Evolutionary conservation across 2,888 invertebrate genomes (phyloP), one percentile per base, ranked within the genome.

Genomic region (Baccha elongata): DNA sequence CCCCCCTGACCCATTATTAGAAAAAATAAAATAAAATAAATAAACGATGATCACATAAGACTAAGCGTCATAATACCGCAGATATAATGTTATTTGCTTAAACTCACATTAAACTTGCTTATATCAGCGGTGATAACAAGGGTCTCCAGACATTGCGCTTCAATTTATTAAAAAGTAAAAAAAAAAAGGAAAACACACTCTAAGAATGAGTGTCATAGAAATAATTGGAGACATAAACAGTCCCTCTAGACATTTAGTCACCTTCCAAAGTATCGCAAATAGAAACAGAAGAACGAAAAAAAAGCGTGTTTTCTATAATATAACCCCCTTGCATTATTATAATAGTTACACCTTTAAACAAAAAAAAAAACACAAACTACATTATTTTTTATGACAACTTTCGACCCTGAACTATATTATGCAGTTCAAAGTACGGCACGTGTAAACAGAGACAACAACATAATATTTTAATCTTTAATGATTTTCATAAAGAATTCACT

Each of bases 391-490:
- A 60, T 44, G 44, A 32, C 29, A 19, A 29, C 17, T 15, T 60
- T 40, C 26, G 44, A 44, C 60, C 60, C 60, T 60, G 60, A 60
- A 60, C 60, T 60, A 40, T 23, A 58, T 26, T 58, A 26, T 58
- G 44, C 60, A 60, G 60, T 60, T 60, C 60, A 60, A 60, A 60
- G 44, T 44, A 60, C 44, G 60, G 26, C 60, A 60, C 60, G 60
- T 60, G 60, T 23, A 60, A 60, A 37, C 23, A 29, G n/a, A 21
- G 35, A 53, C 19, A 8, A 5, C 40, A 26, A 26, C 5, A 40
- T 40, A 37, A n/a, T 21, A 53, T 35, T 53, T 23, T 15, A 58
- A 58, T 40, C 13, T 58, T 23, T 44, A 1, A 32, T 29, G 19
- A 60, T 44, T 60, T 60, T 42, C 42, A 44, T 44, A 60, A 44